Evolutionary conservation across 2,888 invertebrate species (phyloP), one percentile per base, ranked within the genome.

Genomic region (Nudaria mundana): DNA sequence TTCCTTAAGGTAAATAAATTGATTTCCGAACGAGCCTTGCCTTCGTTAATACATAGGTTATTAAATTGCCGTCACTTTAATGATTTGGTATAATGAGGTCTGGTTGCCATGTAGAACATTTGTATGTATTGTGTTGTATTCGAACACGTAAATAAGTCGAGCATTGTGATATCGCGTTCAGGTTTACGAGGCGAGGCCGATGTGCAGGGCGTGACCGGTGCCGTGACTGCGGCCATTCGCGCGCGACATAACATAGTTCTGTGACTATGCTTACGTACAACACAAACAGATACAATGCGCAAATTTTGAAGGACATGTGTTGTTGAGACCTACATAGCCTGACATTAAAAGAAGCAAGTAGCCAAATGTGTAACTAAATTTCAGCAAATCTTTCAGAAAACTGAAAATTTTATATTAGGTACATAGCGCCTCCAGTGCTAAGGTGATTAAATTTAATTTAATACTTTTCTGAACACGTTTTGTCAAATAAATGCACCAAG

Each of bases 161-260:
- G 66, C 71, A 68, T 76, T 73, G 68, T 72, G 69, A 72, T 73
- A 76, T 72, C 77, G 71, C 65, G 66, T 56, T 56, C 56, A 56
- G 56, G 66, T 83, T 84, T 84, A 85, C 78, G 84, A 85, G 81
- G 76, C 85, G 78, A 68, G 75, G 75, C 82, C 73, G 69, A 68
- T 61, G 73, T 61, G 76, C 81, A 76, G 63, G 74, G 76, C 81
- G 78, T 79, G 76, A 77, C 81, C 39, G 52, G 45, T 47, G 63
- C 63, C 66, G 63, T 66, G 66, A 69, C 67, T 58, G 59, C 45
- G 47, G 40, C 55, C 65, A 61, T 45, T 74, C 73, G 71, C 68
- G 72, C 77, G 68, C 63, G 54, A 70, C 74, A 67, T 58, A 70
- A 72, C 74, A 74, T 67, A 60, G 54, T 63, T 67, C 61, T 56